These are phyloP conservation scores for Coranthus polyacanthus DNA, from an alignment of 2,797 vertebrate genomes.

Conservation along the genomic window DNA sequence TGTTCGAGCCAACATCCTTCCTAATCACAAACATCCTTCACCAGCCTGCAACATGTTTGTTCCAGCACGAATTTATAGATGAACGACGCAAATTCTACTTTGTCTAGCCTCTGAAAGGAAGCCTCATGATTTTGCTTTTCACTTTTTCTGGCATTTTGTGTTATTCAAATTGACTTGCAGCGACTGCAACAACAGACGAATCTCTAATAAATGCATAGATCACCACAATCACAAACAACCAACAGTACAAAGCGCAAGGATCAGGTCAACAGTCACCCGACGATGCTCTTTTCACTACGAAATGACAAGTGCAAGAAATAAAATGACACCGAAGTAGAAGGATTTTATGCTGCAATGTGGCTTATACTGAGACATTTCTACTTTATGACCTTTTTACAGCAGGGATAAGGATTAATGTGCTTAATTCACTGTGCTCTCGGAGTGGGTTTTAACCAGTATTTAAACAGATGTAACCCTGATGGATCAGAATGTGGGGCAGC, in stretches of 20 bases:
- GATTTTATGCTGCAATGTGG: constrained; percentile 51
- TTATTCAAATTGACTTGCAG: constrained; percentile 35
- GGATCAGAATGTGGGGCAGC: constrained; percentile 75
- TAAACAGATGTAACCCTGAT: constrained; percentile 70
- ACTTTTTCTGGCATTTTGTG: constrained; percentile 41
- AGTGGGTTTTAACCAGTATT: constrained; percentile 61
- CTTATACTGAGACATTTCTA: constrained; percentile 47
- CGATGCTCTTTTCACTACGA: constrained; percentile 36
- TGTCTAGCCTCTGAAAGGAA: constrained; percentile 10
- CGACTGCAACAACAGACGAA: constrained; percentile 47
- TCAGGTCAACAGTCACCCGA: constrained; percentile 49
- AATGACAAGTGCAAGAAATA: constrained; percentile 34
- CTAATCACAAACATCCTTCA: constrained; percentile 75
- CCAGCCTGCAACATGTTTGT: constrained; percentile 45
- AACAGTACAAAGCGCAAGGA: constrained; percentile 47
- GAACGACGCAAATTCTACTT: constrained; percentile 18
- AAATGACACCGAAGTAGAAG: constrained; percentile 33
- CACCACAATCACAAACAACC: constrained; percentile 52
- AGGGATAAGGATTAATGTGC: constrained; percentile 70
- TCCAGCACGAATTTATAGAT: constrained; percentile 25
- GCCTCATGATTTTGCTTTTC: constrained; percentile 18
- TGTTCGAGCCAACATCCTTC: constrained; percentile 73
- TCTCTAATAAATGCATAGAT: constrained; percentile 60
- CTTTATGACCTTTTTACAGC: constrained; percentile 59
- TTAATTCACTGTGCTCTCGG: constrained; percentile 68